phyloP scores from a whole-genome alignment of 2,797 vertebrate genomes.

The Scolopax bukidnonensis region DNA sequence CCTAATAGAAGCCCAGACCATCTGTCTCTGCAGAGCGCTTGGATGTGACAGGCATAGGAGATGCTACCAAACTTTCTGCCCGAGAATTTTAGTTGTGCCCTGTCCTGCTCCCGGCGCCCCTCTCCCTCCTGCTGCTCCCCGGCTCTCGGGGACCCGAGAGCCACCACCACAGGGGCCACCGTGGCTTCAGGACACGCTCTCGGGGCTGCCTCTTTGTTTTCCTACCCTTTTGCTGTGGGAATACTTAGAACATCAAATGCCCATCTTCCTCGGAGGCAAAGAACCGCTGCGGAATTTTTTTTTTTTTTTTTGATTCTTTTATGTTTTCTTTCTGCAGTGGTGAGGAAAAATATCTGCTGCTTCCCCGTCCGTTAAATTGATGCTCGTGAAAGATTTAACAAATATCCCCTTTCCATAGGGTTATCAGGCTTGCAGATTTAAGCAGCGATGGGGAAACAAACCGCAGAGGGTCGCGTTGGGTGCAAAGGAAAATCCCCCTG shows the following conservation, averaged over 20 bases:
- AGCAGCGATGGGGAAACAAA: background rate
- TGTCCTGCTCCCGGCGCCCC: background rate
- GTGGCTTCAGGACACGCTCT: rapidly evolving
- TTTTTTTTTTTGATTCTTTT: background rate
- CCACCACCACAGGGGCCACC: background rate
- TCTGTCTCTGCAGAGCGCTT: conserved; percentile 67
- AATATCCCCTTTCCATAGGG: background rate
- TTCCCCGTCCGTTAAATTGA: background rate
- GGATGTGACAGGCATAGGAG: conserved; percentile 62
- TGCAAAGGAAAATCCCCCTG: background rate
- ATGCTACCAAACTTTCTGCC: conserved; percentile 29
- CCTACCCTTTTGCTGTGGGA: background rate
- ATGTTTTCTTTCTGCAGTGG: background rate
- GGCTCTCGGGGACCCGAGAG: rapidly evolving
- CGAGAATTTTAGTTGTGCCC: conserved; percentile 24
- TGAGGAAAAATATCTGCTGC: background rate
- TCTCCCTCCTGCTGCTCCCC: background rate
- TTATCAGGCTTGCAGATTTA: background rate
- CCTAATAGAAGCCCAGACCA: conserved; percentile 69
- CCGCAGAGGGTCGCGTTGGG: rapidly evolving
- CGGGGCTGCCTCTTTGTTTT: background rate
- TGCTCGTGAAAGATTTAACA: background rate
- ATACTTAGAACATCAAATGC: background rate
- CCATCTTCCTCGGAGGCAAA: background rate
- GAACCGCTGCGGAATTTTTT: background rate